These are phyloP conservation scores for Spialia ferax DNA, from an alignment of 2,888 invertebrate species.

Conservation along the genomic window DNA sequence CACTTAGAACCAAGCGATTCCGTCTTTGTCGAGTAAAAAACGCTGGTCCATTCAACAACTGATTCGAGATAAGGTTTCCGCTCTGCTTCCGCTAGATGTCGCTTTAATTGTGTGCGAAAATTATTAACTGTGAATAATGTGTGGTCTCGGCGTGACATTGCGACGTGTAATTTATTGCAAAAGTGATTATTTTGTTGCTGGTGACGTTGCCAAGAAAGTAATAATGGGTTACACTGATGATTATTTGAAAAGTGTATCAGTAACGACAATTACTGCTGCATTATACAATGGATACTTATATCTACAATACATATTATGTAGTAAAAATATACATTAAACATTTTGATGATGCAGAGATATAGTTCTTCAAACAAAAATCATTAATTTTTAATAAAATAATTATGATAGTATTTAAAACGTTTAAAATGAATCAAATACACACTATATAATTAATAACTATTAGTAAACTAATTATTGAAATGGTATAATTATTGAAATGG, in stretches of 20 bases:
- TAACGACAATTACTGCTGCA: background rate
- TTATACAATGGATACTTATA: too few relatives aligned
- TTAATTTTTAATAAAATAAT: too few relatives aligned
- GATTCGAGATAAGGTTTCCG: constrained; percentile 48
- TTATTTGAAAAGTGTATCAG: constrained; percentile 9
- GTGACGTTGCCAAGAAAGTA: background rate
- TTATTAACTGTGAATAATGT: constrained; percentile 22
- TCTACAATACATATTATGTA: too few relatives aligned
- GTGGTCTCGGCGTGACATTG: constrained; percentile 29
- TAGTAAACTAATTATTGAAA: too few relatives aligned
- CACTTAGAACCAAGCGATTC: constrained; percentile 63
- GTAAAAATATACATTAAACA: too few relatives aligned
- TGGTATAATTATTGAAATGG: too few relatives aligned
- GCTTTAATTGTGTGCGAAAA: constrained; percentile 32
- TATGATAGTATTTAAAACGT: too few relatives aligned
- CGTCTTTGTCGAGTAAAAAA: constrained; percentile 62
- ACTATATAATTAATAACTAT: too few relatives aligned
- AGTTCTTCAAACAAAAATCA: too few relatives aligned
- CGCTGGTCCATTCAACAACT: constrained; percentile 55
- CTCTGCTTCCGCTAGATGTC: constrained; percentile 49
- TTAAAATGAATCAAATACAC: too few relatives aligned
- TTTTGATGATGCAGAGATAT: too few relatives aligned
- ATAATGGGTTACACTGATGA: background rate
- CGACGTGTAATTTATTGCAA: constrained; percentile 31
- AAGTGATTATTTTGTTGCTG: constrained; percentile 22